Evolutionary conservation across 2,888 invertebrate species (phyloP).

Genomic region (Heliconius sara): DNA sequence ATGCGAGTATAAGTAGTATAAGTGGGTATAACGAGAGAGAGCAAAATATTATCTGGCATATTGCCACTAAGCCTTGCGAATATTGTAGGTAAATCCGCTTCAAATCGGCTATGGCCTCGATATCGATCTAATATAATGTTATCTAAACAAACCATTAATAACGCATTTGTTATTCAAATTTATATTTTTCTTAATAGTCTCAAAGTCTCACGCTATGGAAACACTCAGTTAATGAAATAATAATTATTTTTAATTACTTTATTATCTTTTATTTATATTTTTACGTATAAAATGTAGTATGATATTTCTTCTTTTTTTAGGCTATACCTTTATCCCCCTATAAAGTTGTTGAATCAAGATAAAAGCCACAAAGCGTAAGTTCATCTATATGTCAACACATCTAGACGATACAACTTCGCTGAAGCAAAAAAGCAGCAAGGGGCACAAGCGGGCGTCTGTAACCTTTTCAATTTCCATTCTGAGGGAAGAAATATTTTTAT

Average conservation of each 20-base stretch:
- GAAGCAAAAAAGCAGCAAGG: neutral
- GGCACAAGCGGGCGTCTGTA: no score
- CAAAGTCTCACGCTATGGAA: neutral
- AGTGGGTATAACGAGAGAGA: neutral
- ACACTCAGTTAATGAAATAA: neutral
- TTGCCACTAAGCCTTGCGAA: slow-evolving; percentile 20
- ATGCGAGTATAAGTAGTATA: no score
- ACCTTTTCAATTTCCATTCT: no score
- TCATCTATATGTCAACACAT: neutral
- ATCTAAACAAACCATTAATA: slow-evolving; percentile 28
- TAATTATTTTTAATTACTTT: neutral
- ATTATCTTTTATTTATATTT: neutral
- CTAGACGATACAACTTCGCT: neutral
- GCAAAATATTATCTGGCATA: slow-evolving; percentile 28
- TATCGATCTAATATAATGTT: slow-evolving; percentile 1
- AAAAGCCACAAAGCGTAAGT: neutral
- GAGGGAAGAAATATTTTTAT: no score
- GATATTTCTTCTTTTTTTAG: no score
- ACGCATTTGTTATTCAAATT: slow-evolving; percentile 21
- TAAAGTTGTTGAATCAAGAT: neutral
- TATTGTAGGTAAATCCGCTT: slow-evolving; percentile 37
- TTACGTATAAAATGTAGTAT: neutral
- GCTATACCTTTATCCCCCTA: no score
- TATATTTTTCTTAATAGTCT: slow-evolving; percentile 8
- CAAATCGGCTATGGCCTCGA: slow-evolving; percentile 43